Evolutionary conservation across 2,113 vertebrate genomes (phyloP), one percentile per base, ranked within the genome.

Genomic region (Oryzias javanicus): DNA sequence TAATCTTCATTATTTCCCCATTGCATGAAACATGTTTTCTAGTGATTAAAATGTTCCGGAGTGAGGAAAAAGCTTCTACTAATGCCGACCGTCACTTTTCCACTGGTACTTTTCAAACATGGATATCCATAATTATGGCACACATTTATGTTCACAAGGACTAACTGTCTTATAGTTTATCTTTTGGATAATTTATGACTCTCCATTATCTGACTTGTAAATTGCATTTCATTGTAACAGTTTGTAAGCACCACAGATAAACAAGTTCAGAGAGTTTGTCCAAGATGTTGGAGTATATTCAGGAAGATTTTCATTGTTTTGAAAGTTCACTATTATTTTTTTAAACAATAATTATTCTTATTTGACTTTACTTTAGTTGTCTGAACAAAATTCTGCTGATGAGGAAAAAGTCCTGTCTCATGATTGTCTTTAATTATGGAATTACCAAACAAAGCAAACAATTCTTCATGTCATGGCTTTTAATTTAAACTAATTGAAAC

Each of bases 1-100:
- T 89, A 82, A 85, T 89, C 86, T 86, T 89, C 84, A 88, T 90
- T 88, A 90, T 85, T 89, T 85, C 73, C 55, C 70, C 73, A 84
- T 86, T 80, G 76, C 76, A 76, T 47, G 44, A 64, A 84, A 83
- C 83, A 79, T 88, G 74, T 86, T 89, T 88, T 89, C 73, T 67
- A 78, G 71, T 82, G 85, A 89, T 89, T 91, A 89, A 84, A 88
- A 85, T 78, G 79, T 85, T 87, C 62, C 48, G 19, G 60, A 80
- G 41, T 41, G 27, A 25, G 29, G 44, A 18, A 41, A n/a, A 24
- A 7, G 48, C 54, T 58, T 72, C 53, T 55, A 74, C 51, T 49
- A 65, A 51, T 52, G 18, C 49, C 25, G 42, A 82, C 14, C 3
- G 59, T 35, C 42, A 67, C 61, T 60, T 62, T 68, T 75, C 44